Evolutionary conservation across 2,888 invertebrate genomes (phyloP).

Genomic region (Campaea margaritaria): DNA sequence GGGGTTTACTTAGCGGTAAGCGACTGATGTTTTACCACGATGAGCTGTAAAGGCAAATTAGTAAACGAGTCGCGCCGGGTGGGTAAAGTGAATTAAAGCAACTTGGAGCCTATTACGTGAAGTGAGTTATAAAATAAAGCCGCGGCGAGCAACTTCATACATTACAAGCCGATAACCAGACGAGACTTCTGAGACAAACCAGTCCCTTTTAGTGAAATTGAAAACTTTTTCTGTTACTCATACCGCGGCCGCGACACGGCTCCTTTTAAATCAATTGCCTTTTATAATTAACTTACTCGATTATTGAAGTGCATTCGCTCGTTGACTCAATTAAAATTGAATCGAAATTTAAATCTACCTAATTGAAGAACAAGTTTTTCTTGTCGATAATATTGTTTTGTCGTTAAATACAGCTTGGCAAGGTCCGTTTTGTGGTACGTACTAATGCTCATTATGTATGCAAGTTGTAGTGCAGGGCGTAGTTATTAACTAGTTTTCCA

Average conservation of each 20-base stretch:
- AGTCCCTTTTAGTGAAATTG: slow-evolving; percentile 86
- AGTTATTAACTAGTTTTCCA: slow-evolving; percentile 46
- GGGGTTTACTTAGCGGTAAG: slow-evolving; percentile 27
- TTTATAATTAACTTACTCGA: slow-evolving; percentile 83
- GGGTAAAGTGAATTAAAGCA: slow-evolving; percentile 77
- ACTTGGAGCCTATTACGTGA: slow-evolving; percentile 79
- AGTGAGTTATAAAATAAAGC: slow-evolving; percentile 85
- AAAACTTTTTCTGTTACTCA: slow-evolving; percentile 86
- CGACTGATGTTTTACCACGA: slow-evolving; percentile 43
- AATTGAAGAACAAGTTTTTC: slow-evolving; percentile 72
- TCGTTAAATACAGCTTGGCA: slow-evolving; percentile 53
- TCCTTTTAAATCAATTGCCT: slow-evolving; percentile 85
- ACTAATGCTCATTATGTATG: slow-evolving; percentile 33
- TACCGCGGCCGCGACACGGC: slow-evolving; percentile 79
- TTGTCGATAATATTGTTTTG: slow-evolving; percentile 64
- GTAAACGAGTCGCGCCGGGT: slow-evolving; percentile 56
- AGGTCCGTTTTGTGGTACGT: slow-evolving; percentile 40
- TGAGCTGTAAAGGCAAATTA: slow-evolving; percentile 63
- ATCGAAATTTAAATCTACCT: slow-evolving; percentile 78
- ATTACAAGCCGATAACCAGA: slow-evolving; percentile 86
- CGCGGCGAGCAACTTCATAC: slow-evolving; percentile 82
- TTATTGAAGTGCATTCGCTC: slow-evolving; percentile 80
- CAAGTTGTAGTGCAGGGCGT: slow-evolving; percentile 39
- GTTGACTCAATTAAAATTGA: slow-evolving; percentile 80
- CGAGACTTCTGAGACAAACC: slow-evolving; percentile 85